Base-by-base conservation (phyloP, 2,888 invertebrate species). In the Parthenolecanium corni region DNA sequence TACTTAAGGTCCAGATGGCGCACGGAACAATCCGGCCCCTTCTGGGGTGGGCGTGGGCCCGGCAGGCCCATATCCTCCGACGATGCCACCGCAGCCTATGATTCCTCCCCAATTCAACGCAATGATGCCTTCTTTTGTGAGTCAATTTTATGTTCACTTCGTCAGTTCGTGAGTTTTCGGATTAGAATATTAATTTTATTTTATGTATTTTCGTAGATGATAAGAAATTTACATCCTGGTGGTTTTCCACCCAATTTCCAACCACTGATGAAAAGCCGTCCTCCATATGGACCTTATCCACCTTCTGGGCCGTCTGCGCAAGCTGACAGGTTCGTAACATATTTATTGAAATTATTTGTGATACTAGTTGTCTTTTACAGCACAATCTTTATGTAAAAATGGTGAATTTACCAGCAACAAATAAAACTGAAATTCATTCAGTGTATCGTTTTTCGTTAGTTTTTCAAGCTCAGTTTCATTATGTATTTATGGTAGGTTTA, bases 51-150 rank as follows among this genome's bases (percentile, higher is more conserved):
- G 64, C 69, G 72, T 72, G 76, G 76, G 66, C 77, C 76, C 70
- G 76, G 76, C 62, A 75, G 76, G 76, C 76, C 76, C 72, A 23
- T 71, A 65, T 61, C 62, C 66, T 40, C 57, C 64, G 18, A 47
- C 52, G 18, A 63, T 65, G 63, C 56, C 58, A 20, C 63, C 65
- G 52, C 66, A 69, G 67, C 56, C 54, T 53, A 53, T 66, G 76
- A 74, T 74, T 71, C 74, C 74, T 69, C 79, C 75, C 74, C 76
- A 76, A 74, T 74, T 76, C 75, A 75, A 82, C 70, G 81, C 84
- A 70, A 80, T 88, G 69, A 81, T 88, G 78, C 87, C 88, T 70
- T 80, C 83, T 70, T 88, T 89, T 77, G 86, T 87, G 74, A 73
- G 83, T 79, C n/a, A n/a, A n/a, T n/a, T 36, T 21, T 4, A 24